A percentile compares a stretch with the other conserved stretches of the same genome.
Conservation (phyloP, 1,140 invertebrate species). For the Scaptomyza graminum region DNA sequence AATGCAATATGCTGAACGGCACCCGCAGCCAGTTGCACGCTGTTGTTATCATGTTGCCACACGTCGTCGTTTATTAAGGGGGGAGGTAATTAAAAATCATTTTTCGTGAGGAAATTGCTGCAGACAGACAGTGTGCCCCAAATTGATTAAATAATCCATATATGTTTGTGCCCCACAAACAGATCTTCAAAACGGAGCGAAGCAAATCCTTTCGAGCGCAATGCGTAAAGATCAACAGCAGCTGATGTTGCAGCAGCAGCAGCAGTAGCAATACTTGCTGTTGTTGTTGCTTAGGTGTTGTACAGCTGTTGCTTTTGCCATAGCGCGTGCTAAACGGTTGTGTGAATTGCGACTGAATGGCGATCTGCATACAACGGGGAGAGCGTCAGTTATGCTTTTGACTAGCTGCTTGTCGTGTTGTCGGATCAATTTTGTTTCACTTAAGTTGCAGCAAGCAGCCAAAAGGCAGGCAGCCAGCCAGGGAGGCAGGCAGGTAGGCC, state of each 20-base stretch:
- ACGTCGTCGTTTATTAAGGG: slow-evolving; percentile 24
- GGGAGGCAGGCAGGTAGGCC: background rate
- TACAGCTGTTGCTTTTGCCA: background rate
- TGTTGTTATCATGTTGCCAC: slow-evolving; percentile 50
- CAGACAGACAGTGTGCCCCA: slow-evolving; percentile 18
- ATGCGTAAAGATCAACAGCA: slow-evolving; percentile 41
- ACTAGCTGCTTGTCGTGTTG: slow-evolving; percentile 52
- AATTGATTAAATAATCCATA: slow-evolving; percentile 71
- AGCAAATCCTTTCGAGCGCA: slow-evolving; percentile 49
- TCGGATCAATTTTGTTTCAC: slow-evolving; percentile 74
- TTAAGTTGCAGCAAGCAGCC: slow-evolving; percentile 25
- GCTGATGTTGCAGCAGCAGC: slow-evolving; percentile 33
- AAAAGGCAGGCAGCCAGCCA: slow-evolving; percentile 10
- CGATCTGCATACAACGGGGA: slow-evolving; percentile 7
- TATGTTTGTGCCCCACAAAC: slow-evolving; percentile 5
- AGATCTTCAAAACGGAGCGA: background rate
- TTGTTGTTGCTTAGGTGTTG: background rate
- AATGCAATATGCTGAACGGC: slow-evolving; percentile 62
- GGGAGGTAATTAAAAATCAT: slow-evolving; percentile 73
- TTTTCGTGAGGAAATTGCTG: slow-evolving; percentile 69
- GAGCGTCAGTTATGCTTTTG: slow-evolving; percentile 4
- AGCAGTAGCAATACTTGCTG: background rate
- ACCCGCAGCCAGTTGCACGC: slow-evolving; percentile 48
- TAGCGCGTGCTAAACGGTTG: slow-evolving; percentile 30
- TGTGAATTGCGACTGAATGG: background rate